phyloP scores from a whole-genome alignment of 2,888 invertebrate species.

The Sesia bembeciformis region DNA sequence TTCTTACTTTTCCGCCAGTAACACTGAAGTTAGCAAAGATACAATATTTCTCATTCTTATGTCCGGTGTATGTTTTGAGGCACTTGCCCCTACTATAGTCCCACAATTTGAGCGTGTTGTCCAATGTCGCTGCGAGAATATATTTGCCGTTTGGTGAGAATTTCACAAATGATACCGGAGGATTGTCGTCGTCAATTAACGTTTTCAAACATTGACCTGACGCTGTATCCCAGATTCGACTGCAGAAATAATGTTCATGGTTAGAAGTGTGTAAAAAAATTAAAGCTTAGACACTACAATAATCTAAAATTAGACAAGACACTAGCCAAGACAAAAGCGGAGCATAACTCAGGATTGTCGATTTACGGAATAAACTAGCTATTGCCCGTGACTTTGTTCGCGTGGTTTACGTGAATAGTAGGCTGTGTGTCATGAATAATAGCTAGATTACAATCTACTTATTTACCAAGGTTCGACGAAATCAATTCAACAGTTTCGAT shows the following conservation, averaged over 20 bases:
- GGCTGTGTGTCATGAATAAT: too few relatives aligned
- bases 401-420: too few relatives aligned
- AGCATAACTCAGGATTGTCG: too few relatives aligned
- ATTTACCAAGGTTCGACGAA: too few relatives aligned
- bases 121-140: constrained; percentile 97
- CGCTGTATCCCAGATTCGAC: constrained; percentile 99
- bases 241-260: constrained; percentile 38
- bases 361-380: too few relatives aligned
- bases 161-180: constrained; percentile 99
- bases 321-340: too few relatives aligned
- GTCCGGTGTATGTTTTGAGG: constrained; percentile 97
- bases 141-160: constrained; percentile 99
- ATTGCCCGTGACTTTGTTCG: too few relatives aligned
- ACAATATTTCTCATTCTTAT: constrained; percentile 99
- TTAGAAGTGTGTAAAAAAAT: too few relatives aligned
- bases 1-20: constrained; percentile 95
- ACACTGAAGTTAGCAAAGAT: constrained; percentile 99
- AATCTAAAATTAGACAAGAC: too few relatives aligned
- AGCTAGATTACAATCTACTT: too few relatives aligned
- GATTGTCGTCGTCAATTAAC: constrained; percentile 99
- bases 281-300: too few relatives aligned
- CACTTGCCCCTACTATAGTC: constrained; percentile 99
- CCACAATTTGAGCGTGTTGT: constrained; percentile 99
- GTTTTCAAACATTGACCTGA: constrained; percentile 99
- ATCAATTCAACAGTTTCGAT: too few relatives aligned